Evolutionary conservation across 2,888 invertebrate genomes (phyloP), one percentile per base, ranked within the genome.

Genomic region (Spatulosminthurus flaviceps): DNA sequence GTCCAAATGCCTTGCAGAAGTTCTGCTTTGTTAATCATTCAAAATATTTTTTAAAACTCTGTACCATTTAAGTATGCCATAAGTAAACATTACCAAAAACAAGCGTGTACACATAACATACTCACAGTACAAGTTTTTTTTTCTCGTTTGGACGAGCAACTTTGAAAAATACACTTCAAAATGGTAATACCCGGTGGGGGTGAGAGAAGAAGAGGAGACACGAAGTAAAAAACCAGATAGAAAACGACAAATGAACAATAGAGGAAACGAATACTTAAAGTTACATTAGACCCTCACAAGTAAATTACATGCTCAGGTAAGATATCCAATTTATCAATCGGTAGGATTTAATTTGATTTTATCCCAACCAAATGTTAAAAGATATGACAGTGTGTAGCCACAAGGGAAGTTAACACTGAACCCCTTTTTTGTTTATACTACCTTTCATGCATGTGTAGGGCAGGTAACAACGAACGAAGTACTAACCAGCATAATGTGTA

Each of bases 291-390:
- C 51, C 51, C 74, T 74, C 22, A 21, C 21, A 43, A 43, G 24
- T 21, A 74, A 74, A 74, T 74, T 74, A 61, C 34, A 61, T 51
- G 34, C 29, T 21, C 71, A 28, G 16, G 42, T 72, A 42, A 43
- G 22, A 74, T n/a, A 51, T 74, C 34, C 61, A 61, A 74, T 74
- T 74, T 74, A 74, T 74, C 74, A 74, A 74, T 67, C 28, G 67
- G 11, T 61, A 60, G 74, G 28, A 74, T 74, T 74, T 43, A 61
- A 61, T 74, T 74, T 74, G 60, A 28, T 51, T 51, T 19, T 51
- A 51, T 51, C n/a, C 51, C 51, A 51, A n/a, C 51, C 51, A 16
- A 51, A 51, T 19, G 16, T 51, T 51, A 51, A 51, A 2, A 51
- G n/a, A n/a, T 19, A 19, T n/a, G 51, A 51, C 19, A 51, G 19